Conservation (phyloP, 2,113 vertebrate genomes). For the Lipophrys pholis region DNA sequence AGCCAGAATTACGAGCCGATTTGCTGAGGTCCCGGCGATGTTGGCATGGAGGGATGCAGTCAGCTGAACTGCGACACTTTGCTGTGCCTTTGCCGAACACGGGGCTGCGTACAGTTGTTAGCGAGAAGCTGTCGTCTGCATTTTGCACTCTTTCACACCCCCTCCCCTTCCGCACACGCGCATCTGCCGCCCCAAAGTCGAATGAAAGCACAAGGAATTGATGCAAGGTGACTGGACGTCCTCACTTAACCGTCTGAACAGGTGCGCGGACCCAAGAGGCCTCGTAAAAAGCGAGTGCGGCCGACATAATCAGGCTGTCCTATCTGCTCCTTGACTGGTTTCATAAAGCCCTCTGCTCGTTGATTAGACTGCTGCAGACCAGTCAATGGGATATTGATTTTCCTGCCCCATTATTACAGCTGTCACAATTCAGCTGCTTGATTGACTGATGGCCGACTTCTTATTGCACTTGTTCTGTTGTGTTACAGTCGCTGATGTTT, state of each 20-base stretch:
- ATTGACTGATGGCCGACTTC: conserved; percentile 80
- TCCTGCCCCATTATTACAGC: conserved; percentile 76
- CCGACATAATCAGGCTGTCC: conserved; percentile 71
- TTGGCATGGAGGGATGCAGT: conserved; percentile 43
- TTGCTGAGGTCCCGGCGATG: conserved; percentile 38
- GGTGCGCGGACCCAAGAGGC: conserved; percentile 70
- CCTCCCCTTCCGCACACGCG: background rate
- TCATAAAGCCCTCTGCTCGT: conserved; percentile 69
- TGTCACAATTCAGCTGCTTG: conserved; percentile 79
- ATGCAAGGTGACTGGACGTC: conserved; percentile 79
- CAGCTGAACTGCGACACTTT: conserved; percentile 67
- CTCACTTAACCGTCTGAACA: conserved; percentile 68
- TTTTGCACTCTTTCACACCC: conserved; percentile 65
- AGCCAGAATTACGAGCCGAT: conserved; percentile 38
- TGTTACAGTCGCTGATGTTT: conserved; percentile 65
- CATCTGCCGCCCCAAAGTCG: conserved; percentile 53
- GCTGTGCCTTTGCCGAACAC: conserved; percentile 78
- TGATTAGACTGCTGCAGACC: conserved; percentile 80
- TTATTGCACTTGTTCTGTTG: conserved; percentile 64
- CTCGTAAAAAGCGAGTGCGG: conserved; percentile 64
- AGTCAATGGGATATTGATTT: conserved; percentile 85
- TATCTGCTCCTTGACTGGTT: conserved; percentile 73
- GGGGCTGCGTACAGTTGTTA: conserved; percentile 58
- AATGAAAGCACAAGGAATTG: conserved; percentile 82
- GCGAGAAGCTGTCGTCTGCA: conserved; percentile 50